Evolutionary conservation across 2,888 invertebrate species (phyloP).

Genomic region (Drosophila engyochracea): DNA sequence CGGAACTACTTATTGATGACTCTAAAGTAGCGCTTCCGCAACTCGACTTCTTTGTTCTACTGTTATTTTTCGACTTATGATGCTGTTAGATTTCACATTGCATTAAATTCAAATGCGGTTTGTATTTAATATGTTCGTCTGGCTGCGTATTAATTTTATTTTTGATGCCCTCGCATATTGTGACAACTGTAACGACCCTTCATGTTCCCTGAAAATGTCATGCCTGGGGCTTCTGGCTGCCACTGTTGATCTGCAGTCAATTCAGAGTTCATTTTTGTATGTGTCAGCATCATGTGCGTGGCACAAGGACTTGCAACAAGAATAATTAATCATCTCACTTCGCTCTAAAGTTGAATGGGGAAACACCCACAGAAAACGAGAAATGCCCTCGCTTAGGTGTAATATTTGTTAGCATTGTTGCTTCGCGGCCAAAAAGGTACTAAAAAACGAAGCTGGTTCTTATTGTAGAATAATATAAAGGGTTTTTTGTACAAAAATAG

Average conservation of each 20-base stretch:
- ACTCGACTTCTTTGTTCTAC: no score
- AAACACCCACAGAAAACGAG: constrained; percentile 19
- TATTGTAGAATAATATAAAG: not conserved
- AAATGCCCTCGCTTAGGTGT: constrained; percentile 1
- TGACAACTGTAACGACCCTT: constrained; percentile 63
- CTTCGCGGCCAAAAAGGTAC: not conserved
- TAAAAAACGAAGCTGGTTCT: not conserved
- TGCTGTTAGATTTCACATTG: constrained; percentile 6
- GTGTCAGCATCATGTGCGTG: constrained; percentile 32
- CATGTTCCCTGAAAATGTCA: constrained; percentile 22
- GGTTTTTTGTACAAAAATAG: not conserved
- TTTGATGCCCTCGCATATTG: constrained; percentile 58
- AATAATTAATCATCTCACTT: constrained; percentile 52
- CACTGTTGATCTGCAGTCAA: constrained; percentile 3
- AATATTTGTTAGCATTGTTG: not conserved
- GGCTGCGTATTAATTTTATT: constrained; percentile 43
- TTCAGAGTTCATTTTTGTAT: constrained; percentile 35
- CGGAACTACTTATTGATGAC: no score
- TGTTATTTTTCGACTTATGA: not conserved
- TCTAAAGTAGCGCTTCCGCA: no score
- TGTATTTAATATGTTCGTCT: constrained; percentile 23
- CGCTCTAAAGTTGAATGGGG: constrained; percentile 19
- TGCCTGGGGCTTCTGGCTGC: constrained; percentile 18
- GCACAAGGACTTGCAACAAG: constrained; percentile 17
- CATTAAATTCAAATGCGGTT: constrained; percentile 45